Evolutionary conservation across 2,888 invertebrate species (phyloP).

Genomic region (Ischnura elegans): DNA sequence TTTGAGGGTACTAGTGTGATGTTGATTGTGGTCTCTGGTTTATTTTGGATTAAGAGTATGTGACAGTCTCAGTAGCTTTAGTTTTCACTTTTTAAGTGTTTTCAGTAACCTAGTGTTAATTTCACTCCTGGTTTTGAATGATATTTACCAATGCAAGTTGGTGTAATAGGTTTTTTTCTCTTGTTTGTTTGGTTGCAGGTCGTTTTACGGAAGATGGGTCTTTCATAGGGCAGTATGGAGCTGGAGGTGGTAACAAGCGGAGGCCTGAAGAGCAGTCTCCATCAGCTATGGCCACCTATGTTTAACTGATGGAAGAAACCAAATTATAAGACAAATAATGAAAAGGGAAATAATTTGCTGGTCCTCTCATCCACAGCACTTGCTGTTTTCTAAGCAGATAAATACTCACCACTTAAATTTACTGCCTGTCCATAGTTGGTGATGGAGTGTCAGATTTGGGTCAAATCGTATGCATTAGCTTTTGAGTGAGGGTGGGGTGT

Average conservation of each 20-base stretch:
- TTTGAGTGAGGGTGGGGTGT: conserved; percentile 65
- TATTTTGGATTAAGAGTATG: not conserved
- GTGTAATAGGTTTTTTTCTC: not conserved
- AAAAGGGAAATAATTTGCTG: conserved; percentile 41
- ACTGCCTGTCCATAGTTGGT: conserved; percentile 67
- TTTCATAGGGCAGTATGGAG: conserved; percentile 98
- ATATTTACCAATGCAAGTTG: not conserved
- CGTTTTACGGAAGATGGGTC: conserved; percentile 98
- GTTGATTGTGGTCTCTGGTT: not conserved
- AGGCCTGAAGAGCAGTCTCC: conserved; percentile 76
- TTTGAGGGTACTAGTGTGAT: not conserved
- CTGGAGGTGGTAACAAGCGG: conserved; percentile 78
- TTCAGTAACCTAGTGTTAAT: not conserved
- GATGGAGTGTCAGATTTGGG: conserved; percentile 58
- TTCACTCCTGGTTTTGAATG: not conserved
- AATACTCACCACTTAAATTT: conserved; percentile 60
- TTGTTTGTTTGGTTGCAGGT: conserved; percentile 78
- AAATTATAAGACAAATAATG: conserved; percentile 54
- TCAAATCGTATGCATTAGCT: conserved; percentile 48
- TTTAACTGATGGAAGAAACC: conserved; percentile 74
- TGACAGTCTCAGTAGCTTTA: not conserved
- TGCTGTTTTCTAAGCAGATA: conserved; percentile 51
- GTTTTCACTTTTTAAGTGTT: not conserved
- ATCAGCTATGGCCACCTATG: conserved; percentile 80
- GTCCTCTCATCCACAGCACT: conserved; percentile 47